Evolutionary conservation across 2,888 invertebrate species (phyloP), one percentile per base, ranked within the genome.

Genomic region (Ctena decussata): DNA sequence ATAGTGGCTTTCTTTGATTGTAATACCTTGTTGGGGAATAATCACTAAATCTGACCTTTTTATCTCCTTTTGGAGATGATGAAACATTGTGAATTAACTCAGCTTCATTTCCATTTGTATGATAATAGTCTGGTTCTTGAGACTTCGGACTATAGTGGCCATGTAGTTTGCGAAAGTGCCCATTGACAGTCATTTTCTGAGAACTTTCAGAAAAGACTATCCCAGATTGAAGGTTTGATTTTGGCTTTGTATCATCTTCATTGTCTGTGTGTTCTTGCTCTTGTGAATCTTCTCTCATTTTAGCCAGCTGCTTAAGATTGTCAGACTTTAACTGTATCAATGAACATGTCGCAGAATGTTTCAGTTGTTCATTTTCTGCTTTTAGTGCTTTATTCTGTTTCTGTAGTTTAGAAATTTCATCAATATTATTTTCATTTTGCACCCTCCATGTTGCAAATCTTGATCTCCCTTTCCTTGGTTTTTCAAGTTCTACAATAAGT

Each of bases 401-500:
- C 71, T 80, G 83, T 3, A 88, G 82, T 39, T 75, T 86, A 71
- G 82, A 79, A 18, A 86, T 81, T 35, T 88, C 88, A 30, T 71
- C 80, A 65, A 35, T 11, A 35, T 65, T 65, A 35, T 65, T 65
- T 65, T 65, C 65, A 65, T 65, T 65, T 6, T 65, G 65, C 21
- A 65, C 65, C 35, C 35, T 65, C 65, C 65, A 65, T n/a, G 65
- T 65, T 3, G 65, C 15, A 35, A 65, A 65, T 21, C 65, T 32
- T 32, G 32, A 35, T 8, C 65, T 27, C 27, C 85, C 71, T 65
- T 88, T 88, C 44, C 84, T 85, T 24, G 85, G 85, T 72, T 88
- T 85, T 44, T 85, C 86, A 0, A 84, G 84, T n/a, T 88, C 88
- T 83, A 86, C 83, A 15, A 88, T 85, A 80, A 88, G 85, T 57